Conservation (phyloP, 2,888 invertebrate species). For the Oxytorus armatus region DNA sequence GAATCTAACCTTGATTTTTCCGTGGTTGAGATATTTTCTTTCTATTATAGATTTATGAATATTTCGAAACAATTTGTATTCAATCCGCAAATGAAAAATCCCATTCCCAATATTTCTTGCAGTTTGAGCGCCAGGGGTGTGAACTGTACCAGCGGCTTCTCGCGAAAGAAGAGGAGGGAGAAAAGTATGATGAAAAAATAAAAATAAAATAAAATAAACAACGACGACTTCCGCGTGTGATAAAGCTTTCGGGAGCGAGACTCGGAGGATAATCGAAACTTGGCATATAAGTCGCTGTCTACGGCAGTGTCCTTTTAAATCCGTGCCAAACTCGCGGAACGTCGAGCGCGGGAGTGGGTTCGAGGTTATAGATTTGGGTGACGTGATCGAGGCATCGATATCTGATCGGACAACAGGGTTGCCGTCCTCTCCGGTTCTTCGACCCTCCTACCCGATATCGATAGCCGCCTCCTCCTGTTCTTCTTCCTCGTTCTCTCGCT, state of each 20-base stretch:
- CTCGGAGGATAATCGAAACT: slow-evolving; percentile 61
- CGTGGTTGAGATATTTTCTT: too few species aligned
- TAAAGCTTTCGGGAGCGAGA: slow-evolving; percentile 49
- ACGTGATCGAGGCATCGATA: slow-evolving; percentile 74
- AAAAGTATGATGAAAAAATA: slow-evolving; percentile 5
- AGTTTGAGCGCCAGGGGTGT: not conserved
- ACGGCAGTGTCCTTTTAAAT: slow-evolving; percentile 49
- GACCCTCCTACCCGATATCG: slow-evolving; percentile 1
- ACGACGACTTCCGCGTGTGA: slow-evolving; percentile 35
- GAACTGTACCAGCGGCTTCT: slow-evolving; percentile 8
- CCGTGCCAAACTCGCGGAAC: slow-evolving; percentile 66
- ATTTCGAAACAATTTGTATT: too few species aligned
- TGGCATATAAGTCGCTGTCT: slow-evolving; percentile 57
- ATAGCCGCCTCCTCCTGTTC: slow-evolving; percentile 12
- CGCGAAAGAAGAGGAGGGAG: not conserved
- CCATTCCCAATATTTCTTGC: not conserved
- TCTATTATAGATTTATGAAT: too few species aligned
- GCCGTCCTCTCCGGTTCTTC: slow-evolving; percentile 58
- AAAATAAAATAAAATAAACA: slow-evolving; percentile 33
- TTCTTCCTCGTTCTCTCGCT: too few species aligned
- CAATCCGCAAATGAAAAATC: not conserved
- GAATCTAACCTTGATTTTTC: too few species aligned
- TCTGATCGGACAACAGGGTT: slow-evolving; percentile 73
- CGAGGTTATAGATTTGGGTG: slow-evolving; percentile 64
- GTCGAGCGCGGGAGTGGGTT: not conserved